These are phyloP conservation scores for Argentina silus DNA, from an alignment of 2,797 vertebrate species.

Conservation along the genomic window DNA sequence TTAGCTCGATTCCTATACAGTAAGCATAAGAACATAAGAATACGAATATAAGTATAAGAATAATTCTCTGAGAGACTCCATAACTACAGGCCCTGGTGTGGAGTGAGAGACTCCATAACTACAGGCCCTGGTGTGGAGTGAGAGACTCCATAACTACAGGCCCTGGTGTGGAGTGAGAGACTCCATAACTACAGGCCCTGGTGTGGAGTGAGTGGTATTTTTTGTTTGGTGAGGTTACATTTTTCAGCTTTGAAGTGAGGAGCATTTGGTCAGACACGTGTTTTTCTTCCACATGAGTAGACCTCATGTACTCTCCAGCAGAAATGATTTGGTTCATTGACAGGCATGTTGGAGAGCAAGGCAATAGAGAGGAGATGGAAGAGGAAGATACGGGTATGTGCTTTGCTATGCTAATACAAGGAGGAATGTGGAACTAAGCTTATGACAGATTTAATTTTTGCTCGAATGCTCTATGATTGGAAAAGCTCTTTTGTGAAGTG, in stretches of 20 bases:
- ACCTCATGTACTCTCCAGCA: neutral
- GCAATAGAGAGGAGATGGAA: neutral
- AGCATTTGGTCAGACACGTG: conserved; percentile 9
- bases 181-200: too few species aligned
- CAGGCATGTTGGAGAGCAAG: neutral
- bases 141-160: too few species aligned
- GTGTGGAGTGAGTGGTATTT: neutral
- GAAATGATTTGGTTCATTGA: neutral
- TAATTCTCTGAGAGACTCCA: too few species aligned
- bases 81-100: neutral
- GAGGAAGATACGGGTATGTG: neutral
- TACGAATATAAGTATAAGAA: too few species aligned
- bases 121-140: neutral
- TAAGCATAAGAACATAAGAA: too few species aligned
- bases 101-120: neutral
- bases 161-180: neutral
- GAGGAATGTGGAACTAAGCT: neutral
- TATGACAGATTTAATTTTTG: neutral
- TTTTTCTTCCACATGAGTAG: neutral
- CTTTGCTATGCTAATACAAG: neutral
- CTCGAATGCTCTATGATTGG: conserved; percentile 1
- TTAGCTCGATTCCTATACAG: too few species aligned
- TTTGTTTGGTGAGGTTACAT: neutral
- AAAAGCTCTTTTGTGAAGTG: neutral
- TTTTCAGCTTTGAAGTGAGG: neutral